These are phyloP conservation scores for Zelostemma sp. DNA, from an alignment of 1,140 invertebrate genomes.

Conservation along the genomic window DNA sequence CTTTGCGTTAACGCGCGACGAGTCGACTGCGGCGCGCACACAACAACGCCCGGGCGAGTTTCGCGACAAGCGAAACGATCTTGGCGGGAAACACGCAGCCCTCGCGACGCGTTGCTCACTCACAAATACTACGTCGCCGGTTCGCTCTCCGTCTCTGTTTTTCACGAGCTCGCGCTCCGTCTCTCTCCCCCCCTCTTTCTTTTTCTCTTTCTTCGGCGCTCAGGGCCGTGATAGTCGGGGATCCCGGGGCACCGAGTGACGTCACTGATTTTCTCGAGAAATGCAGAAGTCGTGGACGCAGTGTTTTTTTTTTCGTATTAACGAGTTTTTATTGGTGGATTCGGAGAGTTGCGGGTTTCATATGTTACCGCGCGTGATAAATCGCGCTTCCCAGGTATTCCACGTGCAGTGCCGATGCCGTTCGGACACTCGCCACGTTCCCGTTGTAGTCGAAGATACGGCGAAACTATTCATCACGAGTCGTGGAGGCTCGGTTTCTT, in stretches of 20 bases:
- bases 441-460: not conserved
- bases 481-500: not conserved
- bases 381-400: not conserved
- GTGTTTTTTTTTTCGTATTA: no score
- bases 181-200: not conserved
- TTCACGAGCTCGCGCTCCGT: no score
- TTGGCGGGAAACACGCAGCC: no score
- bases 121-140: not conserved
- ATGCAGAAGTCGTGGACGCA: no score
- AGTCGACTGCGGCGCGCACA: no score
- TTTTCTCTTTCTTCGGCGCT: not conserved
- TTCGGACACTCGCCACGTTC: not conserved
- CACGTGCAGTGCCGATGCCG: not conserved
- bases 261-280: not conserved
- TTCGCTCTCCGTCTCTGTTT: no score
- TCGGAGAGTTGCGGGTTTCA: not conserved
- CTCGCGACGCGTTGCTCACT: conserved; percentile 19
- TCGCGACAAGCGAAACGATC: no score
- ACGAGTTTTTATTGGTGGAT: no score
- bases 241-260: not conserved
- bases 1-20: no score
- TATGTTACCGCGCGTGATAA: not conserved
- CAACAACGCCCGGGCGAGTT: no score
- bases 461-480: not conserved
- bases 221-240: not conserved